A percentile compares a stretch with the other conserved stretches of the same genome.
These are phyloP conservation scores for Anastrepha ludens DNA, from an alignment of 1,140 invertebrate genomes.

Conservation along the genomic window DNA sequence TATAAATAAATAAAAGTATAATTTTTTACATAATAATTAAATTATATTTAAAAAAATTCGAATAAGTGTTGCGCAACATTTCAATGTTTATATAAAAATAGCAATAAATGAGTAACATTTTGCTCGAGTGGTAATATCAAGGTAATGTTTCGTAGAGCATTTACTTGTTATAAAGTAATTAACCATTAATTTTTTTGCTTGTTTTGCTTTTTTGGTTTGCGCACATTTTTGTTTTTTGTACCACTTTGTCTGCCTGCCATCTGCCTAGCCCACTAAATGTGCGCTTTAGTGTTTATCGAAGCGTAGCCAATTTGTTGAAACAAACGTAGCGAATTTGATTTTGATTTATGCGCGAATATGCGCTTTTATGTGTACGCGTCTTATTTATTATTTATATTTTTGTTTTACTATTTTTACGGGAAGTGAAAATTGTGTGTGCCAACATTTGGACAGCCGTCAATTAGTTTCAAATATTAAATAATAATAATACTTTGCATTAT, in stretches of 20 bases:
- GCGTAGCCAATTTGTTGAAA: constrained; percentile 43
- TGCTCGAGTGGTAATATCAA: too few species aligned
- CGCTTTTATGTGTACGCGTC: background rate
- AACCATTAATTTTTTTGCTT: constrained; percentile 8
- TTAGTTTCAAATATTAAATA: too few species aligned
- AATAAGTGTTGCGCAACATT: too few species aligned
- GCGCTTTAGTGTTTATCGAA: background rate
- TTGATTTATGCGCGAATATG: constrained; percentile 31
- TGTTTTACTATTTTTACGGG: background rate
- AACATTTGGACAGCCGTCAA: too few species aligned
- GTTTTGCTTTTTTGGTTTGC: background rate
- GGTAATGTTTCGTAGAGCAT: too few species aligned
- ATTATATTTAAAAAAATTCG: too few species aligned
- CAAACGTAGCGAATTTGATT: background rate
- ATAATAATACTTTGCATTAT: too few species aligned
- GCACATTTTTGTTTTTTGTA: too few species aligned
- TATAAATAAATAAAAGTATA: background rate
- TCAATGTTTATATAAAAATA: too few species aligned
- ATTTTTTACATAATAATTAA: too few species aligned
- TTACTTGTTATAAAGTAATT: background rate
- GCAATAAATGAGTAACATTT: too few species aligned
- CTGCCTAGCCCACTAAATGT: background rate
- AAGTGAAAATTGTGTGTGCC: background rate
- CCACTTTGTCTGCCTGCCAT: background rate
- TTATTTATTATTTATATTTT: background rate